Base-by-base conservation (phyloP, 2,797 vertebrate genomes). In the Sylvilagus floridanus region DNA sequence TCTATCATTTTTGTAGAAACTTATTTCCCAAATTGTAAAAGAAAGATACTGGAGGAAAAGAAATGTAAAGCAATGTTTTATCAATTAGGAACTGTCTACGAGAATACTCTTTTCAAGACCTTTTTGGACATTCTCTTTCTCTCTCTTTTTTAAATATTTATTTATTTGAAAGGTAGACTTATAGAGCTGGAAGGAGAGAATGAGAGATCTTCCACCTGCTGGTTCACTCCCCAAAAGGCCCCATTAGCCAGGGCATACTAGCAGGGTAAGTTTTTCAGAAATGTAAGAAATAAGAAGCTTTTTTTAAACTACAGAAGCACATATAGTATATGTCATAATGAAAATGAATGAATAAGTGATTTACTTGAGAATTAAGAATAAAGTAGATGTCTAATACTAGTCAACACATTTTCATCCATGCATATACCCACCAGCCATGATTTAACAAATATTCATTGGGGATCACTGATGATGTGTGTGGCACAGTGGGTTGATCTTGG, bases 321-420 rank as follows among this genome's bases (percentile, higher is more conserved):
- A 26, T 54, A 71, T 57, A 32, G 35, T 32, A 35, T 37, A 81
- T 52, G 21, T 62, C 24, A 72, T 35, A 72, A 32, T 57, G 11
- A 84, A 32, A 19, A 37, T 72, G 68, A 76, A 77, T 75, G 24
- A 84, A 13, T 35, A 52, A 82, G 63, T 11, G 2, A 54, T 37
- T 65, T 76, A 30, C 63, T 82, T 87, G 71, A 82, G 92, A 89
- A 63, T 73, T 54, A 86, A 82, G 82, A 86, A 75, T 54, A 11
- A 37, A 75, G 32, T 54, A 0, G 2, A 65, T 82, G 32, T 47
- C 5, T 76, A 57, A 86, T 9, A 90, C n/a, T 28, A 47, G 35
- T 14, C 16, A 88, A 30, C 78, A 19, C 17, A 65, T 66, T 86
- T 90, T 42, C 35, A 37, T 42, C 24, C 69, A 66, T 1, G 21